Evolutionary conservation across 2,797 vertebrate genomes (phyloP), one percentile per base, ranked within the genome.

Genomic region (Anguilla obscura): DNA sequence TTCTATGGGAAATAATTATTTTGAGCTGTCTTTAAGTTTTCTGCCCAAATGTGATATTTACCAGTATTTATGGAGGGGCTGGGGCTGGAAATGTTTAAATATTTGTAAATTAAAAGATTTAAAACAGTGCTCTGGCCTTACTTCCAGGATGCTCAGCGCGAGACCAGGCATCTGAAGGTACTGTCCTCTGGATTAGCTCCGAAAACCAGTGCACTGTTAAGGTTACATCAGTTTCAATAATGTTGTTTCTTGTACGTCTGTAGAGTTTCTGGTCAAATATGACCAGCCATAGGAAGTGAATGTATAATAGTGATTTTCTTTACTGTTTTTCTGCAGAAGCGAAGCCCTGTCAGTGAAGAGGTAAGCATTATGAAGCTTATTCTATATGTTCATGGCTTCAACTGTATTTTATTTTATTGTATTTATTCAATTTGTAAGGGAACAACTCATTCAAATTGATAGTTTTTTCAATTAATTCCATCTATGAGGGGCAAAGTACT

Each of bases 321-420:
- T 5, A n/a, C 87, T 90, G 5, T 36, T 84, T 84, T 86, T 18
- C 89, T 86, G 86, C 91, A 96, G 95, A 96, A 94, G 93, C 91
- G 93, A 92, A 94, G 93, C 88, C 89, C 89, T 76, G 86, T 86
- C 63, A 86, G 87, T 89, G 36, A 0, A 48, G 83, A 3, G 92
- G 95, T 96, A 93, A 93, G 93, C 66, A 60, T 0, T 24, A 80
- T 86, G 2, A 74, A 58, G 10, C 24, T 33, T 27, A 0, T 27
- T 30, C 54, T 50, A 27, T 16, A 27, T 12, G 82, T 30, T 50
- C 8, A 27, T 10, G 54, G 5, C 60, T 58, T 36, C 50, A 7
- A 48, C 30, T 86, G 89, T 86, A 6, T 0, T 54, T 48, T 71
- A 36, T 27, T 1, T 48, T 10, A 30, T 24, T n/a, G 10, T 24